Evolutionary conservation across 2,888 invertebrate genomes (phyloP).

Genomic region (Lasioglossum calceatum): DNA sequence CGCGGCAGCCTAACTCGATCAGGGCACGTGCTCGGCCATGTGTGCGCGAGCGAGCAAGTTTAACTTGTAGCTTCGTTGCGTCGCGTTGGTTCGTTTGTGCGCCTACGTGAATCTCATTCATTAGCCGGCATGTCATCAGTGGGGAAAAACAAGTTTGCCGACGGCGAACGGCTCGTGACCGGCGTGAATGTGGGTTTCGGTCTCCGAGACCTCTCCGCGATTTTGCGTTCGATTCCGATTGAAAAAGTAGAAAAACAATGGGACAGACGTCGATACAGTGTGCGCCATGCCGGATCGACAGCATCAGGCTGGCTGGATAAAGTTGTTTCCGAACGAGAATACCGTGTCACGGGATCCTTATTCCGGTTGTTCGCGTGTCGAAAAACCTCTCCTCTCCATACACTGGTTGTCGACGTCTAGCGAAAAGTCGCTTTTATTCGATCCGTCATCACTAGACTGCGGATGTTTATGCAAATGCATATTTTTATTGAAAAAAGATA

Average conservation of each 20-base stretch:
- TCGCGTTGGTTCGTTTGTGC: conserved; percentile 26
- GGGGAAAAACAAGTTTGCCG: conserved; percentile 14
- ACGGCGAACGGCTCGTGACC: not conserved
- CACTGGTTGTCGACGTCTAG: not conserved
- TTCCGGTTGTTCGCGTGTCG: not conserved
- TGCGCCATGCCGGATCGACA: not conserved
- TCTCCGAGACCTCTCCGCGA: not conserved
- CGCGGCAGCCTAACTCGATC: conserved; percentile 31
- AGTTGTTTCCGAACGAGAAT: not conserved
- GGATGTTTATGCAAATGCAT: too few species aligned
- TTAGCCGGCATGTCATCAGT: conserved; percentile 22
- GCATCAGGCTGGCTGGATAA: not conserved
- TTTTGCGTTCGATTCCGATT: not conserved
- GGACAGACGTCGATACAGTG: not conserved
- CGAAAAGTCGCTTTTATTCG: too few species aligned
- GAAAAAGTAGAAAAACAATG: not conserved
- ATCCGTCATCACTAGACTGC: too few species aligned
- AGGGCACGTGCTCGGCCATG: not conserved
- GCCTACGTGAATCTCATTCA: conserved; percentile 42
- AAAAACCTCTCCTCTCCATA: not conserved
- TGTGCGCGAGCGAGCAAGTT: conserved; percentile 10
- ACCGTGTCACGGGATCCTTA: not conserved
- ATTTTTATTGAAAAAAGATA: too few species aligned
- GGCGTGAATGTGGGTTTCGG: not conserved
- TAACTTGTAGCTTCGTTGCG: conserved; percentile 21